Evolutionary conservation across 2,797 vertebrate genomes (phyloP).

Genomic region (Myotis findleyi): DNA sequence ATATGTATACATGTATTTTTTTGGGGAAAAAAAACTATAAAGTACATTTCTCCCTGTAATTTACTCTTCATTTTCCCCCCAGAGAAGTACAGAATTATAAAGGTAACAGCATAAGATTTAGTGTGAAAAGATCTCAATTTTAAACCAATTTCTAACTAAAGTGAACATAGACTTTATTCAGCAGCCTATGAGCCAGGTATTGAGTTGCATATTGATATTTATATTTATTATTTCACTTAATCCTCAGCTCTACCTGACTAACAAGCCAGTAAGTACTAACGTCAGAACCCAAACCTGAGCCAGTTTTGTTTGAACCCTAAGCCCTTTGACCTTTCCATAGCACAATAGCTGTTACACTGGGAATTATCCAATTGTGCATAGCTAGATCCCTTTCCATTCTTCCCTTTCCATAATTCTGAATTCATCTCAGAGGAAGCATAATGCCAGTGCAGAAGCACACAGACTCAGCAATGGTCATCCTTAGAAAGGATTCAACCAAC

Average conservation of each 20-base stretch:
- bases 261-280: background rate
- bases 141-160: background rate
- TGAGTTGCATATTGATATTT: background rate
- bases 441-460: constrained; percentile 82
- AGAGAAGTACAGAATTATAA: background rate
- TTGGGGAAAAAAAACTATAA: background rate
- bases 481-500: constrained; percentile 87
- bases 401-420: constrained; percentile 86
- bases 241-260: background rate
- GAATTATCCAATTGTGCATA: constrained; percentile 86
- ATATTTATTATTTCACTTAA: background rate
- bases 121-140: background rate
- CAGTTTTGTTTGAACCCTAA: background rate
- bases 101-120: background rate
- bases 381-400: constrained; percentile 87
- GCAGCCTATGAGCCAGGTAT: background rate
- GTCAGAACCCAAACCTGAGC: background rate
- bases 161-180: background rate
- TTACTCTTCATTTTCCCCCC: background rate
- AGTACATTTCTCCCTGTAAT: background rate
- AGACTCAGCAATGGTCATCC: constrained; percentile 81
- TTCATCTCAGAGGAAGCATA: constrained; percentile 88
- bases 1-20: too few species aligned
- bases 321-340: background rate
- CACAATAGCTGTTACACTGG: constrained; percentile 76